phyloP scores from a whole-genome alignment of 2,113 vertebrate species.

The Oryctolagus cuniculus region DNA sequence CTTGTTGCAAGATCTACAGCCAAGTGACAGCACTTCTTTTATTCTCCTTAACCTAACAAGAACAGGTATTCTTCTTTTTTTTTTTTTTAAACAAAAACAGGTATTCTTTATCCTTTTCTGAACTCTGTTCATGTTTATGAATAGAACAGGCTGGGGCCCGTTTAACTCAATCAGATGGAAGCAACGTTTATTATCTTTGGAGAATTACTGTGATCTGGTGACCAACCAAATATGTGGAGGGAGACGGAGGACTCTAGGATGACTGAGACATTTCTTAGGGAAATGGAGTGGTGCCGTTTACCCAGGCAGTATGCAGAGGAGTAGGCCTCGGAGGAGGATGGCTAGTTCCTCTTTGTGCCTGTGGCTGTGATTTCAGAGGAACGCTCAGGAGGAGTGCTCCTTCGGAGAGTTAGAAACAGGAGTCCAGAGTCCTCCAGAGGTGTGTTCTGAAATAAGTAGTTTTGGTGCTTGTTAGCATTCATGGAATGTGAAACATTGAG shows the following conservation, averaged over 20 bases:
- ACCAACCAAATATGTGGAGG: neutral
- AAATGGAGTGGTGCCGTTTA: conserved; percentile 12
- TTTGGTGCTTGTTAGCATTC: conserved; percentile 42
- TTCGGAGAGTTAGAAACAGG: conserved; percentile 52
- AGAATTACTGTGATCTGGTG: neutral
- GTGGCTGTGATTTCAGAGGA: neutral
- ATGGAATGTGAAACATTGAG: neutral
- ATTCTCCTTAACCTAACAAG: conserved; percentile 98
- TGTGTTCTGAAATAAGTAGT: neutral
- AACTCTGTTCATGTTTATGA: conserved; percentile 67
- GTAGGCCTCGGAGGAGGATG: neutral
- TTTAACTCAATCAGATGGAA: conserved; percentile 63
- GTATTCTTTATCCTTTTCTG: conserved; percentile 78
- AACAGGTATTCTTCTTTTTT: conserved; percentile 89
- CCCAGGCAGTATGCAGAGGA: neutral
- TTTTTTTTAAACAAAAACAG: conserved; percentile 44
- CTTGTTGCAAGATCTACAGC: conserved; percentile 96
- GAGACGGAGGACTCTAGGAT: neutral
- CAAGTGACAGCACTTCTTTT: conserved; percentile 95
- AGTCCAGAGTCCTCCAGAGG: conserved; percentile 32
- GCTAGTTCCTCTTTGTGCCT: neutral
- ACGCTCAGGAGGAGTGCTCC: neutral
- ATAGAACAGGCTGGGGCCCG: conserved; percentile 62
- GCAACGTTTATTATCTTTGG: conserved; percentile 39
- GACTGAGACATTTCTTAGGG: neutral